Percentiles rank a stretch among this genome's conserved stretches.
Conservation (phyloP, 2,888 invertebrate genomes). For the Pseudoips prasinana region DNA sequence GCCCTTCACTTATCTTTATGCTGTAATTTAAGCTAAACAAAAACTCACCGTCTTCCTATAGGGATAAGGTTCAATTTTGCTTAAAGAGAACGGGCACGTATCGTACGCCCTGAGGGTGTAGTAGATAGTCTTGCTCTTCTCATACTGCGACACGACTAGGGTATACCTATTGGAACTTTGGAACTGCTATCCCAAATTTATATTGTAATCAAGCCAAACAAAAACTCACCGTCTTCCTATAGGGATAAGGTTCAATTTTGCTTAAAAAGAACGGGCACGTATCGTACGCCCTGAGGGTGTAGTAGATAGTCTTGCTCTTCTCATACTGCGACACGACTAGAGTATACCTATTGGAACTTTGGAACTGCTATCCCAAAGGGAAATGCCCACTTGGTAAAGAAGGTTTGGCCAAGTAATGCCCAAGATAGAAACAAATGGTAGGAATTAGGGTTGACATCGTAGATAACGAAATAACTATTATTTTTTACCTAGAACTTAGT, state of each 20-base stretch:
- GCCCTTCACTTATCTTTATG: too few species aligned
- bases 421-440: too few species aligned
- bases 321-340: constrained; percentile 96
- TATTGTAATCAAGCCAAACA: too few species aligned
- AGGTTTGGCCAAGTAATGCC: too few species aligned
- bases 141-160: constrained; percentile 95
- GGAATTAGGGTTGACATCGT: too few species aligned
- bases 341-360: constrained; percentile 86
- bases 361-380: too few species aligned
- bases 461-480: too few species aligned
- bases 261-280: constrained; percentile 90
- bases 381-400: too few species aligned
- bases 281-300: constrained; percentile 93
- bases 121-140: constrained; percentile 94
- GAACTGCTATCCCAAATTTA: too few species aligned
- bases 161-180: constrained; percentile 87
- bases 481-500: too few species aligned
- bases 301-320: constrained; percentile 94
- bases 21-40: too few species aligned
- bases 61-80: constrained; percentile 86
- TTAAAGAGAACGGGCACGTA: constrained; percentile 90
- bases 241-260: constrained; percentile 86
- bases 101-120: constrained; percentile 94
- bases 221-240: constrained; percentile 49
- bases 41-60: constrained; percentile 50